Base-by-base conservation (phyloP, 2,888 invertebrate genomes). In the Polyommatus iphigenia region DNA sequence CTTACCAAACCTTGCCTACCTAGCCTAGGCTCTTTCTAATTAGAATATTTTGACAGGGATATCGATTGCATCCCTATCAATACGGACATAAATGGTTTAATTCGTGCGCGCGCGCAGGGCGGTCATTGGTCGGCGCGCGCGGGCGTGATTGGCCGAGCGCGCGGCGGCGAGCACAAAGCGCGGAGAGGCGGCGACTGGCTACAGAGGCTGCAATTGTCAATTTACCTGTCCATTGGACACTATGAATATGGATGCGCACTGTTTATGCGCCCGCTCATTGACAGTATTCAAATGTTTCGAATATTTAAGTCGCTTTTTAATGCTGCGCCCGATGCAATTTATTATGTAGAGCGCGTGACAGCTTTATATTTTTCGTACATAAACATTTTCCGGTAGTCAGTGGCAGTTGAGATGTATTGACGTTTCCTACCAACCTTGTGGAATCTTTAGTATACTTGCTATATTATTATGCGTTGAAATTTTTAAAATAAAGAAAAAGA, bases 221-320 rank as follows among this genome's bases (percentile, higher is more conserved):
- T 86, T 88, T 89, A 88, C 89, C 85, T 86, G 82, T 82, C 82
- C 81, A 71, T 82, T 80, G 80, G 79, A 81, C 85, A 83, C 84
- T 90, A 90, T 91, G 91, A 91, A 91, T 92, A 92, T 92, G 90
- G 87, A 91, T 88, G 85, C 80, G 81, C 80, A 80, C 77, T 82
- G 81, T 81, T 83, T 80, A 80, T 78, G 76, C 77, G 71, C 77
- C 62, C 78, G 77, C 78, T 79, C 79, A 78, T 77, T 79, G 76
- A 78, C 77, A 78, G 76, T 80, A 80, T 79, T 78, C 72, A 77
- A 79, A 79, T 81, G 76, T 79, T 81, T 81, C 79, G 76, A 78
- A 77, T 80, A 78, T 80, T 73, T 78, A 73, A 79, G 76, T 72
- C 50, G 77, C 29, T 75, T 75, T 75, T 75, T 75, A 75, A 75